Evolutionary conservation across 2,113 vertebrate genomes (phyloP).

Genomic region (Cyprinus carpio): DNA sequence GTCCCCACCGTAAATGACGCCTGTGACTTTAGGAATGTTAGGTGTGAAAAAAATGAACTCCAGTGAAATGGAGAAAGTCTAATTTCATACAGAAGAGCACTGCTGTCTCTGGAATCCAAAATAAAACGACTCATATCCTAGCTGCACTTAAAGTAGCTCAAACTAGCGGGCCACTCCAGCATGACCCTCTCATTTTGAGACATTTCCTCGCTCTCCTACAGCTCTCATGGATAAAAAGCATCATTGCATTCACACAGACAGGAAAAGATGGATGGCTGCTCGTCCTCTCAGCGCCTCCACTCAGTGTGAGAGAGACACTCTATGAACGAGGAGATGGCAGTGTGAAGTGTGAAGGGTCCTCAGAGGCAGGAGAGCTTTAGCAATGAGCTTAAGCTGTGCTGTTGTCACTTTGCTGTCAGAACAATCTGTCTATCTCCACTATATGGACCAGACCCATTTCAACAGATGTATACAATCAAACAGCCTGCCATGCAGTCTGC

Average conservation of each 20-base stretch:
- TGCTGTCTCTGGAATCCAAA: background rate
- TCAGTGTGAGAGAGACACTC: background rate
- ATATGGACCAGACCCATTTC: background rate
- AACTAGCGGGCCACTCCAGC: background rate
- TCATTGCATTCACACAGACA: background rate
- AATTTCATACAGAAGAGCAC: background rate
- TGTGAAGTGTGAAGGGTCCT: constrained; percentile 9
- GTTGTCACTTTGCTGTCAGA: background rate
- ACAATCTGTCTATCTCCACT: background rate
- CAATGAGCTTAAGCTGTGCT: background rate
- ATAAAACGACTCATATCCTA: background rate
- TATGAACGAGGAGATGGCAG: background rate
- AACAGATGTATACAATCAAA: background rate
- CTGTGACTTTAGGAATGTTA: background rate
- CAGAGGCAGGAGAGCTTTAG: background rate
- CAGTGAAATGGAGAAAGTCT: background rate
- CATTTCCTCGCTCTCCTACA: background rate
- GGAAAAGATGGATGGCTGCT: constrained; percentile 2
- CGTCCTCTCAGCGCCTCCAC: background rate
- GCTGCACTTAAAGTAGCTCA: constrained; percentile 12
- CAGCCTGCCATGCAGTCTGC: too few species aligned
- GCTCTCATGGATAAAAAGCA: constrained; percentile 11
- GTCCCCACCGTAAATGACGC: background rate
- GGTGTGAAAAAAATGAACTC: background rate
- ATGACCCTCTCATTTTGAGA: constrained; percentile 29